phyloP scores from a whole-genome alignment of 2,113 vertebrate genomes.

The Leptobrachium leishanense region DNA sequence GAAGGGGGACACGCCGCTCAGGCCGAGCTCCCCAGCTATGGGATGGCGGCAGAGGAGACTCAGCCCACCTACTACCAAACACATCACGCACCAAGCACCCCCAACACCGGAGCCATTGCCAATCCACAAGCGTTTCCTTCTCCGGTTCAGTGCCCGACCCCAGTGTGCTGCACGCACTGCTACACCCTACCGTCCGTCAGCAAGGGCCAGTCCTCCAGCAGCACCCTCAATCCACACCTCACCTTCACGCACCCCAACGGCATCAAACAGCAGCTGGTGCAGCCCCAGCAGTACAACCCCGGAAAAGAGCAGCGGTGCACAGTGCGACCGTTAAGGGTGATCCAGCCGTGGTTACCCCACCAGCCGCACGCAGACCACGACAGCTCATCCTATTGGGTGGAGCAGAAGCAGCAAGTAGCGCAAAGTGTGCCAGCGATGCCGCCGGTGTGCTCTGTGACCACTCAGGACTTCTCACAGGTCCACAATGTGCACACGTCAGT shows the following conservation, averaged over 20 bases:
- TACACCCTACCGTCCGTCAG: constrained; percentile 58
- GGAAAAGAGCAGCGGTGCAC: constrained; percentile 57
- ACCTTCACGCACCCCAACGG: constrained; percentile 60
- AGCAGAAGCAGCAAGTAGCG: constrained; percentile 66
- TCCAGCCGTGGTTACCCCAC: constrained; percentile 61
- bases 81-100: constrained; percentile 55
- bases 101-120: constrained; percentile 71
- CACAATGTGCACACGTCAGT: constrained; percentile 53
- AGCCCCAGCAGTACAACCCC: constrained; percentile 60
- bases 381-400: constrained; percentile 43
- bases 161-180: constrained; percentile 82
- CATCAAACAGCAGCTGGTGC: constrained; percentile 54
- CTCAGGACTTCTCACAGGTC: constrained; percentile 57
- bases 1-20: constrained; percentile 77
- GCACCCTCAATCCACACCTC: constrained; percentile 52
- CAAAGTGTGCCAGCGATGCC: constrained; percentile 62
- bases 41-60: constrained; percentile 67
- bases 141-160: constrained; percentile 65
- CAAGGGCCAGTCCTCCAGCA: constrained; percentile 61
- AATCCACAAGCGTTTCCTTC: constrained; percentile 73
- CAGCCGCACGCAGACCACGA: constrained; percentile 50
- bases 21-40: constrained; percentile 69
- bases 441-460: constrained; percentile 52
- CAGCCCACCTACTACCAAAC: constrained; percentile 72
- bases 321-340: constrained; percentile 56